A percentile compares a stretch with the other conserved stretches of the same genome.
Conservation (phyloP, 2,113 vertebrate species). For the Elanoides forficatus region DNA sequence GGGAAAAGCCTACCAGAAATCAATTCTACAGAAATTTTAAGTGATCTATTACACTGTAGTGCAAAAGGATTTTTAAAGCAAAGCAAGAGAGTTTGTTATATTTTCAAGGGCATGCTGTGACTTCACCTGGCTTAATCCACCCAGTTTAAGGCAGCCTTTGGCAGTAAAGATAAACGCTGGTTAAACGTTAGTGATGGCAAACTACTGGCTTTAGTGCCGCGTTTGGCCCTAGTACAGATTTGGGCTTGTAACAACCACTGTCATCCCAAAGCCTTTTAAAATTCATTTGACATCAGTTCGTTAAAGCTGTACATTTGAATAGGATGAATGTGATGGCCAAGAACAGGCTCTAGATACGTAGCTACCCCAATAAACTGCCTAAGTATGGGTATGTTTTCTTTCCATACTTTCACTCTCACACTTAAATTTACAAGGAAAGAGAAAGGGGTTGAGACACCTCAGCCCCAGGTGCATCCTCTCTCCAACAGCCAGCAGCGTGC, state of each 20-base stretch:
- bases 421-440: neutral
- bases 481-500: fast-evolving
- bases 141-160: neutral
- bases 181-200: neutral
- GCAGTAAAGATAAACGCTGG: fast-evolving
- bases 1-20: neutral
- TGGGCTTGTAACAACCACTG: neutral
- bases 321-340: neutral
- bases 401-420: too few relatives aligned
- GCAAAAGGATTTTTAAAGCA: neutral
- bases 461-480: neutral
- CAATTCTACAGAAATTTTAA: neutral
- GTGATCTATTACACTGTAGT: neutral
- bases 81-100: neutral
- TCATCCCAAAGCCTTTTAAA: neutral
- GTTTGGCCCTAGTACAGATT: neutral
- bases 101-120: neutral
- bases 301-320: neutral
- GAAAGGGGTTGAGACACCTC: too few relatives aligned
- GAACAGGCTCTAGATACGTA: fast-evolving
- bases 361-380: neutral
- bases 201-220: fast-evolving
- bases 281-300: too few relatives aligned
- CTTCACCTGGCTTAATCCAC: neutral
- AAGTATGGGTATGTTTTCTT: neutral